Evolutionary conservation across 2,888 invertebrate genomes (phyloP).

Genomic region (Thecocarcelia acutangulata): DNA sequence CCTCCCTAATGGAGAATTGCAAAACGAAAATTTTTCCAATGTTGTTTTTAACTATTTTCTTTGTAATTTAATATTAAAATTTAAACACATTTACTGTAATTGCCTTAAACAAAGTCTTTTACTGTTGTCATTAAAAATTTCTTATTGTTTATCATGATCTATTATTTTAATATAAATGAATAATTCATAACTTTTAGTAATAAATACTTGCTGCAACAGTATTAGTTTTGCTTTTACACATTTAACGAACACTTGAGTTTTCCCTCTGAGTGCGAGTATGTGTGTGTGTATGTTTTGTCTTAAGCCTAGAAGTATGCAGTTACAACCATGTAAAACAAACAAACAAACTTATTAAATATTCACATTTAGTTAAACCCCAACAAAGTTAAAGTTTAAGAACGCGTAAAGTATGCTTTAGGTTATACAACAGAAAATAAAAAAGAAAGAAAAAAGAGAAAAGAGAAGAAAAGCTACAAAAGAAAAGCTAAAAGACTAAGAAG

Average conservation of each 20-base stretch:
- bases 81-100: neutral
- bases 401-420: conserved; percentile 52
- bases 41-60: no score
- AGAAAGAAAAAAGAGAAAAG: no score
- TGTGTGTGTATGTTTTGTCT: neutral
- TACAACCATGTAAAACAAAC: conserved; percentile 15
- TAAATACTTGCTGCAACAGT: conserved; percentile 36
- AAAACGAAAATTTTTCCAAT: no score
- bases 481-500: conserved; percentile 17
- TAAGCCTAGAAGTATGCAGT: conserved; percentile 41
- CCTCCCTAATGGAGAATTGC: no score
- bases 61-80: no score
- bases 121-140: neutral
- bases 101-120: neutral
- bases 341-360: conserved; percentile 65
- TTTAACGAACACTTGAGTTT: neutral
- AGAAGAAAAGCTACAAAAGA: neutral
- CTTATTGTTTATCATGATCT: conserved; percentile 46
- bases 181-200: conserved; percentile 58
- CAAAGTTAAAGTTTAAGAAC: conserved; percentile 54
- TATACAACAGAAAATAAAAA: neutral
- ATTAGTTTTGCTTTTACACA: conserved; percentile 11
- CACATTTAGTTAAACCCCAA: conserved; percentile 58
- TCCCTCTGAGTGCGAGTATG: neutral
- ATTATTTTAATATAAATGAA: conserved; percentile 60